phyloP scores from a whole-genome alignment of 1,140 invertebrate genomes.

The Lepidurus apus region DNA sequence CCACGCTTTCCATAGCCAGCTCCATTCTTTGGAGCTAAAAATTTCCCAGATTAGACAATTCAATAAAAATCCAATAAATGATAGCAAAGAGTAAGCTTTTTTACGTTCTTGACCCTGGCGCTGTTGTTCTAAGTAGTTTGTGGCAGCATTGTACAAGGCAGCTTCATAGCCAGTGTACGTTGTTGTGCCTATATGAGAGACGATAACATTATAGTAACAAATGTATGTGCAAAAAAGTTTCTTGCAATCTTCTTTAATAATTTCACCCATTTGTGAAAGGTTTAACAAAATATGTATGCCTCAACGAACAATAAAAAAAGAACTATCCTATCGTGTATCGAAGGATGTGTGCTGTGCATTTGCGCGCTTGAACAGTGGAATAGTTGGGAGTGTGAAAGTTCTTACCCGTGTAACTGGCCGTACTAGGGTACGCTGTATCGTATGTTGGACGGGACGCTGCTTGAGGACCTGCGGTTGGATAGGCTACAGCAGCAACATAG shows the following conservation, averaged over 20 bases:
- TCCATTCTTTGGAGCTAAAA: background rate
- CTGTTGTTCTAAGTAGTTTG: slow-evolving; percentile 84
- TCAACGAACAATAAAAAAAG: no score
- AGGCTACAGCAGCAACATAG: slow-evolving; percentile 17
- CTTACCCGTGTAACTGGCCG: slow-evolving; percentile 31
- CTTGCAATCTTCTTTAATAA: background rate
- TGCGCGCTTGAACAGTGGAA: background rate
- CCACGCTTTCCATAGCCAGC: slow-evolving; percentile 1
- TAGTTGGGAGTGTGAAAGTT: background rate
- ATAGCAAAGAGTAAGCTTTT: slow-evolving; percentile 32
- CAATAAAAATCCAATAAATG: background rate
- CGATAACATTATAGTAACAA: background rate
- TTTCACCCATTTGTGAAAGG: no score
- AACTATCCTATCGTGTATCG: no score
- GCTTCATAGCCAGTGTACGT: slow-evolving; percentile 69
- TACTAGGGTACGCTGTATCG: slow-evolving; percentile 34
- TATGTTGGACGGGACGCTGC: slow-evolving; percentile 31
- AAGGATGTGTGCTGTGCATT: no score
- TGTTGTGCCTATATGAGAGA: background rate
- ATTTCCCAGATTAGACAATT: slow-evolving; percentile 39
- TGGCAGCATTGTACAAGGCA: slow-evolving; percentile 86
- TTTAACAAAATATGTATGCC: no score
- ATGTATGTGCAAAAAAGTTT: background rate
- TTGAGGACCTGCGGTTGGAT: slow-evolving; percentile 12
- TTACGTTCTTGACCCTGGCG: slow-evolving; percentile 39